Evolutionary conservation across 2,113 vertebrate genomes (phyloP), one percentile per base, ranked within the genome.

Genomic region (Furnarius figulus): DNA sequence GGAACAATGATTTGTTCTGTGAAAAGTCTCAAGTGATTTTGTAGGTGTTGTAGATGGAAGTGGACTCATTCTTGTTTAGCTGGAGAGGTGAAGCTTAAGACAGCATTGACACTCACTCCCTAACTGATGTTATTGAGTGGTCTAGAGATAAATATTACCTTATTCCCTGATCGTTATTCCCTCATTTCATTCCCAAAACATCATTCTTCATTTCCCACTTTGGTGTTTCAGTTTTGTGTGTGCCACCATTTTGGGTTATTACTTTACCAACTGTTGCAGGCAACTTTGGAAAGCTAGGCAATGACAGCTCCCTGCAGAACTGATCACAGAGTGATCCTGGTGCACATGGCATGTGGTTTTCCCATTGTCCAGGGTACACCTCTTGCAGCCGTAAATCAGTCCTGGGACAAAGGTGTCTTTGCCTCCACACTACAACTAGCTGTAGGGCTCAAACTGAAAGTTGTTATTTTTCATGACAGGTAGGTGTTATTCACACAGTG

Each of bases 261-360:
- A 63, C 79, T 90, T 77, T 89, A 49, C 90, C 97, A 87, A 93
- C 96, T 97, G 95, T 97, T 96, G 82, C 79, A 35, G 77, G 68
- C 97, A 96, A 35, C 37, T 73, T 82, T 56, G 30, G 84, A 96
- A 97, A 89, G 92, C 71, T 27, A 80, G 91, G 75, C 86, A 72
- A 58, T 37, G 77, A 74, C 67, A 74, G 85, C 62, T 97, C 84
- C 92, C 92, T 89, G 89, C 78, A 8, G 53, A 87, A 89, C 74
- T 92, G 89, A 93, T 93, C 91, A 55, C 72, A 90, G 40, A 85
- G 27, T 1, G 0, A 53, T 91, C 73, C 27, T 83, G 40, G 40
- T 72, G 68, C 65, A 12, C 17, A 2, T 67, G 87, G 67, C 35
- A 21, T 56, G 56, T 58, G 65, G 87, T 84, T 50, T 28, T 66